Evolutionary conservation across 2,797 vertebrate genomes (phyloP).

Genomic region (Cirrhinus mrigala): DNA sequence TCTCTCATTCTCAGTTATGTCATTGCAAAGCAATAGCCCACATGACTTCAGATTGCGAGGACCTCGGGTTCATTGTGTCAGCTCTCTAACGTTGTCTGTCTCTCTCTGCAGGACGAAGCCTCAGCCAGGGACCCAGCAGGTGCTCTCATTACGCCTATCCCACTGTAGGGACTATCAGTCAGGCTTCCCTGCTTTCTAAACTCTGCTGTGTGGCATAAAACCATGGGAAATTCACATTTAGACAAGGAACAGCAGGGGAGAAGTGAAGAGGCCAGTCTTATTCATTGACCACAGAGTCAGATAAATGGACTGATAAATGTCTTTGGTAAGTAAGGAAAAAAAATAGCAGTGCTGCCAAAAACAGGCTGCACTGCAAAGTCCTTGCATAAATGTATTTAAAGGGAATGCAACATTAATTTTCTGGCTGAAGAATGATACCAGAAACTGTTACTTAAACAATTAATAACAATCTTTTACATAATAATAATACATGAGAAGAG

Average conservation of each 20-base stretch:
- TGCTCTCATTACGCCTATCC: slow-evolving; percentile 33
- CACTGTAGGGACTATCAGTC: slow-evolving; percentile 28
- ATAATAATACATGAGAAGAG: neutral
- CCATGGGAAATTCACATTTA: slow-evolving; percentile 35
- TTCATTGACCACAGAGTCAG: slow-evolving; percentile 38
- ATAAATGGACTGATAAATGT: slow-evolving; percentile 32
- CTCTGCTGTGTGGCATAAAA: slow-evolving; percentile 42
- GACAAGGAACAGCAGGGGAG: slow-evolving; percentile 18
- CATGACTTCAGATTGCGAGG: slow-evolving; percentile 28
- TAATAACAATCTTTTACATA: neutral
- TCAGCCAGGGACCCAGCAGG: slow-evolving; percentile 29
- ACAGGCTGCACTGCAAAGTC: neutral
- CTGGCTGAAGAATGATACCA: neutral
- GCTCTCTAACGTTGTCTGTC: slow-evolving; percentile 18
- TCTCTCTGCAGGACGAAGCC: slow-evolving; percentile 25
- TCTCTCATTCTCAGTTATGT: slow-evolving; percentile 55
- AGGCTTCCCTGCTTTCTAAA: slow-evolving; percentile 40
- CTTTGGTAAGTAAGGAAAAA: slow-evolving; percentile 11
- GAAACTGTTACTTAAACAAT: neutral
- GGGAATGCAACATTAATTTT: neutral
- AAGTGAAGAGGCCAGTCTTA: slow-evolving; percentile 28
- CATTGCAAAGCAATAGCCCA: slow-evolving; percentile 39
- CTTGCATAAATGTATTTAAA: neutral
- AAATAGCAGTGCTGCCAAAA: neutral
- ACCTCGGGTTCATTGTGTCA: slow-evolving; percentile 27